phyloP scores from a whole-genome alignment of 1,140 invertebrate genomes.

The Harpegnathos saltator region DNA sequence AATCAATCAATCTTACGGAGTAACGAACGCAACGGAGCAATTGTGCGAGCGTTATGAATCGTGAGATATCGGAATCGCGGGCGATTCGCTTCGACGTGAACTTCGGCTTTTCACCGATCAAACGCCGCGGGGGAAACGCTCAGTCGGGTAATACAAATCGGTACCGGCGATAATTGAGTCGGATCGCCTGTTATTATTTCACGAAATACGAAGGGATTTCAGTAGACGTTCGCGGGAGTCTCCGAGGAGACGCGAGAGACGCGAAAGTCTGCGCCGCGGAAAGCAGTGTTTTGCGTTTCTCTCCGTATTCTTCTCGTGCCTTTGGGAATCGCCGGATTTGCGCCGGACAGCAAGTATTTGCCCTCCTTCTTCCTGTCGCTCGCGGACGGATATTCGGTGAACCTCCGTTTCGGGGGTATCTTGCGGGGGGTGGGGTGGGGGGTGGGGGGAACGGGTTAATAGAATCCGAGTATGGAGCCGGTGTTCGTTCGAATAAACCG shows the following conservation, averaged over 20 bases:
- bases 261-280: too few species aligned
- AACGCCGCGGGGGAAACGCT: background rate
- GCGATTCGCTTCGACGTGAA: background rate
- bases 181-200: too few species aligned
- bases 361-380: background rate
- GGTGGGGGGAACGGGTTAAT: slow-evolving; percentile 29
- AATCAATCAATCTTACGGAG: slow-evolving; percentile 12
- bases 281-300: background rate
- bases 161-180: too few species aligned
- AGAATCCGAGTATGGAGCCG: background rate
- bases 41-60: background rate
- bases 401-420: background rate
- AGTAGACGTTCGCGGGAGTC: too few species aligned
- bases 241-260: too few species aligned
- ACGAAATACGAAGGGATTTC: too few species aligned
- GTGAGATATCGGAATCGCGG: background rate
- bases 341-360: background rate
- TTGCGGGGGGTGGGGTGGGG: too few species aligned
- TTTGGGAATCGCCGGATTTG: background rate
- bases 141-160: background rate
- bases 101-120: background rate
- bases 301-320: background rate
- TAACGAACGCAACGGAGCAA: background rate
- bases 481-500: slow-evolving; percentile 21
- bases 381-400: background rate